phyloP scores from a whole-genome alignment of 2,888 invertebrate species.

The Pharmacophagus antenor region DNA sequence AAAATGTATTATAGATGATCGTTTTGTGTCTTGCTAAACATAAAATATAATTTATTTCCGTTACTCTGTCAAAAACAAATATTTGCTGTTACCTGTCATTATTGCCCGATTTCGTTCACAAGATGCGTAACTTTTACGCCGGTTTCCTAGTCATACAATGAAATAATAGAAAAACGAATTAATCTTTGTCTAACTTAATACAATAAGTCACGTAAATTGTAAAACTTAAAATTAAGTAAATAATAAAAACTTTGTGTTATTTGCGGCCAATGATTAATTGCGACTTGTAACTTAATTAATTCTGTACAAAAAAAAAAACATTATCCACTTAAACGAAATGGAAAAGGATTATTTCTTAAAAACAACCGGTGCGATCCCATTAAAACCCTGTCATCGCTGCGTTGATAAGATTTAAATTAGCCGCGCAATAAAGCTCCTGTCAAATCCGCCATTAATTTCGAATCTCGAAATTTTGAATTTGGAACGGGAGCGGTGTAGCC shows the following conservation, averaged over 20 bases:
- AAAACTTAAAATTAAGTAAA: neutral
- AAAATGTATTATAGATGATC: too few species aligned
- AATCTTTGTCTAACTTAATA: neutral
- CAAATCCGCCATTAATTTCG: conserved; percentile 78
- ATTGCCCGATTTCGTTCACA: too few species aligned
- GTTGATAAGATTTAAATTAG: conserved; percentile 81
- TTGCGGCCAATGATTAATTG: conserved; percentile 25
- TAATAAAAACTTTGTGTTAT: conserved; percentile 4
- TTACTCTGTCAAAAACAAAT: too few species aligned
- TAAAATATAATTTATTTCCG: too few species aligned
- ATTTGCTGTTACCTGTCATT: too few species aligned
- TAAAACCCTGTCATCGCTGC: conserved; percentile 76
- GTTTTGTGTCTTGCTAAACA: too few species aligned
- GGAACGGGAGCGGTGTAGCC: conserved; percentile 70
- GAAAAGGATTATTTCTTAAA: conserved; percentile 66
- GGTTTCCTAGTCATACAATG: too few species aligned
- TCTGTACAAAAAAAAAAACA: conserved; percentile 45
- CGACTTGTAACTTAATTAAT: conserved; percentile 33
- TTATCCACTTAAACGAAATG: conserved; percentile 48
- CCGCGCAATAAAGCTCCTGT: conserved; percentile 78
- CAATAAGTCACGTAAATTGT: neutral
- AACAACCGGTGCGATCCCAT: conserved; percentile 71
- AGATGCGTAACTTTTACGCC: too few species aligned
- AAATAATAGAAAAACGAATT: too few species aligned
- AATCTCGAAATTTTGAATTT: conserved; percentile 68